Evolutionary conservation across 2,797 vertebrate species (phyloP).

Genomic region (Chelmon rostratus): DNA sequence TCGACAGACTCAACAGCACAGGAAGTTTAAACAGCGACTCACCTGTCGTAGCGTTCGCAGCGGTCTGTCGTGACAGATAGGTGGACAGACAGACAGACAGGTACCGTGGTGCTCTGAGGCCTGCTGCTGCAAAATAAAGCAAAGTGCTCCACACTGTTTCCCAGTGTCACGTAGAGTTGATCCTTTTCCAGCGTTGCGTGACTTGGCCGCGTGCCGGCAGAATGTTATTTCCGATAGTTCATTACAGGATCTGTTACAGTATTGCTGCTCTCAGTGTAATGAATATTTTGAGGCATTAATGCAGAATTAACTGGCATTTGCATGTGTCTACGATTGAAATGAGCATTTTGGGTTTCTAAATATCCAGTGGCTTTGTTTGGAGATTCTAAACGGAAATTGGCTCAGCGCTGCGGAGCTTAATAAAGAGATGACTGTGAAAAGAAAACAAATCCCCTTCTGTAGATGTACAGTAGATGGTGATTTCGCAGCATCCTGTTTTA

Average conservation of each 20-base stretch:
- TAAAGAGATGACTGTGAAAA: conserved; percentile 61
- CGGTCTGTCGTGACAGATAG: conserved; percentile 28
- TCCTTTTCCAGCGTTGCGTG: conserved; percentile 35
- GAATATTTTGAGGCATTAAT: conserved; percentile 66
- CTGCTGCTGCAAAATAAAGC: conserved; percentile 32
- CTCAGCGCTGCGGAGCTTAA: conserved; percentile 52
- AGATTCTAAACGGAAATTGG: conserved; percentile 66
- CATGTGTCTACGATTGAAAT: conserved; percentile 57
- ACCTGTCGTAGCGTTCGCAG: conserved; percentile 19
- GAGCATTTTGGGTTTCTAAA: conserved; percentile 67
- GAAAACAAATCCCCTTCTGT: conserved; percentile 67
- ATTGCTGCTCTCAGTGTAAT: conserved; percentile 51
- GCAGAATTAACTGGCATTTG: conserved; percentile 66
- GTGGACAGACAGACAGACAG: too few species aligned
- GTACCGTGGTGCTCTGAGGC: conserved; percentile 11
- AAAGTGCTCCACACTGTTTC: conserved; percentile 41
- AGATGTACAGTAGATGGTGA: conserved; percentile 53
- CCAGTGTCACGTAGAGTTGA: conserved; percentile 47
- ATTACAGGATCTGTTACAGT: conserved; percentile 48
- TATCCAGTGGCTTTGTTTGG: conserved; percentile 69
- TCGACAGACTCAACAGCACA: conserved; percentile 17
- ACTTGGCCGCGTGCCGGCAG: conserved; percentile 59
- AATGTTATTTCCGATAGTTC: conserved; percentile 59
- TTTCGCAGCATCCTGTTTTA: conserved; percentile 65
- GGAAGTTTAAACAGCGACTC: conserved; percentile 18